A percentile compares a stretch with the other conserved stretches of the same genome.
Evolutionary conservation across 2,888 invertebrate species (phyloP).

Genomic region (Idaea aversata): DNA sequence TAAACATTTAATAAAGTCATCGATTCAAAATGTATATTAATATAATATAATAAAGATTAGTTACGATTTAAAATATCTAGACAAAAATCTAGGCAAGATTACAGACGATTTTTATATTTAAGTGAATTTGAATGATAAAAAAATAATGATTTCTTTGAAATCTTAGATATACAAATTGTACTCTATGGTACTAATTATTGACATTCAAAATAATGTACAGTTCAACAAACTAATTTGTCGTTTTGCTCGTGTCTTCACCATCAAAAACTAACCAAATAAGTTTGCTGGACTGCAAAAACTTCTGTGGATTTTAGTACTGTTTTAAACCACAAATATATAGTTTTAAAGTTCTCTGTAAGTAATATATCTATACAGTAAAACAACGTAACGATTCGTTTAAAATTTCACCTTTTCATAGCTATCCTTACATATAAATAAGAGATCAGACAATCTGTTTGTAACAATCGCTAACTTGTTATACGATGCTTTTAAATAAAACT

Average conservation of each 20-base stretch:
- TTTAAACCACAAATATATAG: neutral
- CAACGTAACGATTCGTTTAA: slow-evolving; percentile 23
- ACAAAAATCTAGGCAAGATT: slow-evolving; percentile 62
- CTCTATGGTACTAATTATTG: slow-evolving; percentile 42
- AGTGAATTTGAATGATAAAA: neutral
- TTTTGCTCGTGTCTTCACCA: too few relatives aligned
- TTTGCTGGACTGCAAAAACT: neutral
- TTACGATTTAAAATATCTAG: slow-evolving; percentile 28
- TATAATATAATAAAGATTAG: slow-evolving; percentile 15
- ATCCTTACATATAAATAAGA: slow-evolving; percentile 38
- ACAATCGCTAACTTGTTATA: neutral
- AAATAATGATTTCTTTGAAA: slow-evolving; percentile 65
- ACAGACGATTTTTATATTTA: slow-evolving; percentile 50
- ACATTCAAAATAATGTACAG: slow-evolving; percentile 25
- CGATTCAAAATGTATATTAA: slow-evolving; percentile 31
- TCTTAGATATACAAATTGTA: slow-evolving; percentile 52
- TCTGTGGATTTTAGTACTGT: neutral
- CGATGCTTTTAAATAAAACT: neutral
- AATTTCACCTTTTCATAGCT: slow-evolving; percentile 12
- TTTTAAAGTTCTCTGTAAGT: slow-evolving; percentile 42
- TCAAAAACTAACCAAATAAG: neutral
- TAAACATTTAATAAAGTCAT: slow-evolving; percentile 26
- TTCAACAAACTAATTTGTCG: slow-evolving; percentile 37
- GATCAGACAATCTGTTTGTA: slow-evolving; percentile 32
- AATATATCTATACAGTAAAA: slow-evolving; percentile 31